These are phyloP conservation scores for Harpagifer antarcticus DNA, from an alignment of 2,797 vertebrate genomes.

Conservation along the genomic window DNA sequence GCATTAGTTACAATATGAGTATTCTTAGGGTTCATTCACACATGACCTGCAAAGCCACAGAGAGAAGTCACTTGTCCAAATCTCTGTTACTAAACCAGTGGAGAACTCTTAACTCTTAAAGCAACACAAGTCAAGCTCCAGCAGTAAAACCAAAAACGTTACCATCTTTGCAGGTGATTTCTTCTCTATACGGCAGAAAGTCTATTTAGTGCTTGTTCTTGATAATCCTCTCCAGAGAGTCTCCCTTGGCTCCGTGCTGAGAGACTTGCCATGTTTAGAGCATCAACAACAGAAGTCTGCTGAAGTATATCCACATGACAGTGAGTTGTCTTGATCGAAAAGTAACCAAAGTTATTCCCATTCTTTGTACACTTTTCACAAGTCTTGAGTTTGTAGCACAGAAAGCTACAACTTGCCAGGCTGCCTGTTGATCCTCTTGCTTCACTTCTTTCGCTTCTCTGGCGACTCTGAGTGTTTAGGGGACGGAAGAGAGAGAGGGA, in stretches of 20 bases:
- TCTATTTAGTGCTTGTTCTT: slow-evolving; percentile 66
- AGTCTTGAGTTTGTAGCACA: slow-evolving; percentile 39
- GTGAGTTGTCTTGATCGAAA: slow-evolving; percentile 39
- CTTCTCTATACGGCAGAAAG: slow-evolving; percentile 56
- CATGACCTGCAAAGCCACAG: slow-evolving; percentile 34
- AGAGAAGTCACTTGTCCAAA: slow-evolving; percentile 45
- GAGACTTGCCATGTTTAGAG: slow-evolving; percentile 68
- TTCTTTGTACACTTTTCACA: slow-evolving; percentile 54
- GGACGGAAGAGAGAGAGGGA: slow-evolving; percentile 34
- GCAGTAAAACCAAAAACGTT: slow-evolving; percentile 57
- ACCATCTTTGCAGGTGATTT: slow-evolving; percentile 82
- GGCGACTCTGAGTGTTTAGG: slow-evolving; percentile 63
- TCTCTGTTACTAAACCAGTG: slow-evolving; percentile 70
- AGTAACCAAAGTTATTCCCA: slow-evolving; percentile 60
- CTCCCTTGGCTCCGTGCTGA: slow-evolving; percentile 49
- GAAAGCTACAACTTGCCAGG: slow-evolving; percentile 47
- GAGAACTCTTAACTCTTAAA: slow-evolving; percentile 39
- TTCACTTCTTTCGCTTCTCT: slow-evolving; percentile 67
- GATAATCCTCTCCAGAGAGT: slow-evolving; percentile 67
- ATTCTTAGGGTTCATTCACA: slow-evolving; percentile 28
- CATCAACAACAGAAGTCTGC: slow-evolving; percentile 58
- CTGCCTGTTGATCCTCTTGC: slow-evolving; percentile 75
- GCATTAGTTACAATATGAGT: neutral
- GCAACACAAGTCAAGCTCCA: slow-evolving; percentile 21
- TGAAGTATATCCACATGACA: slow-evolving; percentile 67